Percentiles rank a stretch among this genome's conserved stretches.
Conservation (phyloP, 2,113 vertebrate species). For the Psittacus erithacus region DNA sequence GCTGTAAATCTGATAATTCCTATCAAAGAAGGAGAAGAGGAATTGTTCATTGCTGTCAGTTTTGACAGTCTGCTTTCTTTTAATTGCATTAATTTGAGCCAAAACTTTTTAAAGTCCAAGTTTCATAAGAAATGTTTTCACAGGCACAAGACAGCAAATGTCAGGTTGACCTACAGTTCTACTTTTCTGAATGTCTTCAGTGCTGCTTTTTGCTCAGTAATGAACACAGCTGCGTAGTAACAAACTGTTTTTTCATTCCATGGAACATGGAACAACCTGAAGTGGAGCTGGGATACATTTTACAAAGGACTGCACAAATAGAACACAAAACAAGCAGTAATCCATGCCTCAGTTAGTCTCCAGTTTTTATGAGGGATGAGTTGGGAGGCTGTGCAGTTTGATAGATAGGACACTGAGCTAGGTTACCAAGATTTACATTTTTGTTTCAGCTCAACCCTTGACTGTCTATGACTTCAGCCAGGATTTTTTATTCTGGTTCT, state of each 20-base stretch:
- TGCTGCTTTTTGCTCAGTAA: background rate
- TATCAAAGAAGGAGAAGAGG: background rate
- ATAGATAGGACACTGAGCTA: background rate
- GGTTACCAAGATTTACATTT: background rate
- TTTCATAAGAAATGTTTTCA: background rate
- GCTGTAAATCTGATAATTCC: background rate
- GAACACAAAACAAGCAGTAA: background rate
- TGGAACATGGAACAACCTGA: background rate
- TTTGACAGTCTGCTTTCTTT: background rate
- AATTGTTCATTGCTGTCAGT: background rate
- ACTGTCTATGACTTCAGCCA: background rate
- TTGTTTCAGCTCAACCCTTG: background rate
- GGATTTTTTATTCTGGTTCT: background rate
- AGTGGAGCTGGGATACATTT: background rate
- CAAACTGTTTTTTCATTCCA: background rate
- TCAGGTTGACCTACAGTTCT: background rate
- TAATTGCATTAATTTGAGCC: background rate
- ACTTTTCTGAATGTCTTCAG: background rate
- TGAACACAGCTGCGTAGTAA: background rate
- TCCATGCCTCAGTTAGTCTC: background rate
- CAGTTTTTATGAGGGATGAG: background rate
- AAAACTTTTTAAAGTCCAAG: background rate
- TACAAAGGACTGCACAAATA: background rate
- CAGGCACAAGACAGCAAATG: background rate
- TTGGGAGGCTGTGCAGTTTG: background rate